Base-by-base conservation (phyloP, 2,113 vertebrate species). In the Lathamus discolor region DNA sequence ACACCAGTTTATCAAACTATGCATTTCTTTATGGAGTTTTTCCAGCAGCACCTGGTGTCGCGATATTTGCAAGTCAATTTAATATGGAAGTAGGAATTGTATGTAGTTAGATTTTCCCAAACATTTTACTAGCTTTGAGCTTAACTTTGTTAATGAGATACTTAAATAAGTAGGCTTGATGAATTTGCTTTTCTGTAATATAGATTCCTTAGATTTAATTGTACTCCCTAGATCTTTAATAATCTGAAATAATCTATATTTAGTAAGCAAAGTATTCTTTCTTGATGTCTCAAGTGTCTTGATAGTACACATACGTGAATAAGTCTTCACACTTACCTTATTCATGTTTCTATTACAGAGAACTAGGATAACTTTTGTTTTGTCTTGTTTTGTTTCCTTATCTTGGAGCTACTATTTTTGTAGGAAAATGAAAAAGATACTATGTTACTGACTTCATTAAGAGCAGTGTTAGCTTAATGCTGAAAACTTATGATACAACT, bases 61-160 rank as follows among this genome's bases (percentile, higher is more conserved):
- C 99, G 72, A 99, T 99, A 97, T 99, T 99, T 97, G 99, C 99
- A 69, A 98, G 98, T 82, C 99, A 99, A 83, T 99, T 99, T 95
- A 99, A 99, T 86, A 98, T 99, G 97, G 99, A 99, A 98, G 98
- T 99, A 51, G 99, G 99, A 98, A 99, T 99, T 98, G 99, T 99
- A 98, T 80, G 99, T 99, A 74, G 49, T 51, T 76, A 70, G 57
- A 51, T 37, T 49, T 93, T 93, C 67, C 67, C 55, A 91, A 83
- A 62, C 63, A 37, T 74, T 76, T 1, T 55, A 67, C 15, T 88
- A 67, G 81, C 23, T 77, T 83, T 55, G 27, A 68, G 9, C 39
- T 83, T 74, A 62, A 68, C 9, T 51, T 91, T 73, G 17, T 41
- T 70, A 39, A 27, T 69, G 2, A 86, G 83, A 55, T 79, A 62